Percentiles rank a stretch among this genome's conserved stretches.
phyloP scores from a whole-genome alignment of 2,888 invertebrate species.

The Polydrusus tereticollis region DNA sequence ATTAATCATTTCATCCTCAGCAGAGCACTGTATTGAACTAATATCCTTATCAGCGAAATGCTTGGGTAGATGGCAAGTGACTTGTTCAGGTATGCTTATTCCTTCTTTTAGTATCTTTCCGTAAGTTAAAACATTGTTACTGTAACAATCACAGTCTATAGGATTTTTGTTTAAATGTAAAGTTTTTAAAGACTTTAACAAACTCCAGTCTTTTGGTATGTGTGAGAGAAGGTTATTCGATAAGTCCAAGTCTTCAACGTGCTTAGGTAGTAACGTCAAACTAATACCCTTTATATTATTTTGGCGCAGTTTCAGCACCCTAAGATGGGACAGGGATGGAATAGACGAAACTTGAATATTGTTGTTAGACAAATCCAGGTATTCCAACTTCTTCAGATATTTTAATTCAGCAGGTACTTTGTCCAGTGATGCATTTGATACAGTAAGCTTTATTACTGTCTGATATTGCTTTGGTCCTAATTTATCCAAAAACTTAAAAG shows the following conservation, averaged over 20 bases:
- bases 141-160: constrained; percentile 79
- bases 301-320: constrained; percentile 58
- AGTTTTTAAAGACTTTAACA: constrained; percentile 71
- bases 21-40: constrained; percentile 53
- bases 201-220: constrained; percentile 70
- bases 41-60: constrained; percentile 57
- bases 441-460: constrained; percentile 57
- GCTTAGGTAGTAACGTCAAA: constrained; percentile 60
- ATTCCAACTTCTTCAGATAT: constrained; percentile 60
- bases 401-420: constrained; percentile 61
- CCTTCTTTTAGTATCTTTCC: constrained; percentile 69
- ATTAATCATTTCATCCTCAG: constrained; percentile 56
- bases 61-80: constrained; percentile 60
- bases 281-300: constrained; percentile 61
- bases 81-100: constrained; percentile 57
- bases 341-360: constrained; percentile 53
- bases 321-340: constrained; percentile 59
- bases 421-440: constrained; percentile 58
- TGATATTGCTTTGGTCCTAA: constrained; percentile 58
- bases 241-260: constrained; percentile 69
- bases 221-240: constrained; percentile 75
- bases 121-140: constrained; percentile 75
- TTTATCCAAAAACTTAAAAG: constrained; percentile 83
- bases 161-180: constrained; percentile 78
- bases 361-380: constrained; percentile 61